Percentiles rank a stretch among this genome's conserved stretches.
Evolutionary conservation across 2,888 invertebrate genomes (phyloP).

Genomic region (Lasioglossum leucozonium): DNA sequence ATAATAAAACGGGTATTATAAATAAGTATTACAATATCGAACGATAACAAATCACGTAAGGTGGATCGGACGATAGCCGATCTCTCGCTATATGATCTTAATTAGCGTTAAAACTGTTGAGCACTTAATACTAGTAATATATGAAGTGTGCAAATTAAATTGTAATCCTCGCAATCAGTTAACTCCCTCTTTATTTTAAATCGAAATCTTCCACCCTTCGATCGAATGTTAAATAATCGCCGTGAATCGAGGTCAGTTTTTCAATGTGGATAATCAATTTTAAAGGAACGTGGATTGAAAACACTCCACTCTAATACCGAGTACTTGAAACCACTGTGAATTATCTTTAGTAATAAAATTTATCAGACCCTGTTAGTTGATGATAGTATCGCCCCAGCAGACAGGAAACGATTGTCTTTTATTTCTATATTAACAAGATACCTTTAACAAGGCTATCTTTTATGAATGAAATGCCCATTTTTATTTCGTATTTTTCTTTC

Average conservation of each 20-base stretch:
- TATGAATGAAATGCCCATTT: neutral
- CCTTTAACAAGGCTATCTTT: neutral
- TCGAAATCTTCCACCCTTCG: neutral
- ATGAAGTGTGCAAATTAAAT: neutral
- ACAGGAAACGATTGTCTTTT: neutral
- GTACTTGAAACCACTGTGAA: neutral
- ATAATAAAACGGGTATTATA: neutral
- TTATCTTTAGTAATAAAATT: neutral
- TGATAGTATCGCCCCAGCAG: neutral
- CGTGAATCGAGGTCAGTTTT: conserved; percentile 17
- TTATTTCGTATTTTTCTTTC: neutral
- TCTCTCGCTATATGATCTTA: conserved; percentile 10
- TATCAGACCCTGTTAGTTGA: conserved; percentile 11
- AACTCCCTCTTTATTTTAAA: neutral
- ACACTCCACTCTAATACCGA: neutral
- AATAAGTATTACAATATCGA: neutral
- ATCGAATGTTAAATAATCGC: neutral
- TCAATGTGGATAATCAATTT: neutral
- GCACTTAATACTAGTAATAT: neutral
- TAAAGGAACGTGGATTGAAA: neutral
- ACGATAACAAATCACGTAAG: neutral
- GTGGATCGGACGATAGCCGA: neutral
- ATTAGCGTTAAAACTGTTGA: neutral
- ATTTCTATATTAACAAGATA: neutral
- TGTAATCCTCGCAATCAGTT: neutral